Evolutionary conservation across 2,888 invertebrate genomes (phyloP).

Genomic region (Amiota communis): DNA sequence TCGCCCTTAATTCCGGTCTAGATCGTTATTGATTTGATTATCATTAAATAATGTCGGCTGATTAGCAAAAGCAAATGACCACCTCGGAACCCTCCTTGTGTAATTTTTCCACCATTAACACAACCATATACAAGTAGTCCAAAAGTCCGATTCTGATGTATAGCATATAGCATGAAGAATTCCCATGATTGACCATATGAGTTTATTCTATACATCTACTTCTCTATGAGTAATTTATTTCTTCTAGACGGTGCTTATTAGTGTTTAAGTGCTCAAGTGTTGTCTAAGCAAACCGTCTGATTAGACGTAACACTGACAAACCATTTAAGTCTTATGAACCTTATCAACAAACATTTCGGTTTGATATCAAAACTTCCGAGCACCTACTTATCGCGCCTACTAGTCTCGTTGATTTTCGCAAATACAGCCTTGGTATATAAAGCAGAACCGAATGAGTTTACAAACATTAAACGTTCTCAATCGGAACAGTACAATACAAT

Average conservation of each 20-base stretch:
- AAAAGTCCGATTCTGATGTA: neutral
- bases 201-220: slow-evolving; percentile 39
- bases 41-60: neutral
- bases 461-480: slow-evolving; percentile 42
- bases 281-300: slow-evolving; percentile 14
- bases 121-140: neutral
- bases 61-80: neutral
- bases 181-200: neutral
- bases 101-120: neutral
- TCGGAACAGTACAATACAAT: slow-evolving; percentile 3
- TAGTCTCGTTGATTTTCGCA: slow-evolving; percentile 29
- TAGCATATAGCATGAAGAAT: neutral
- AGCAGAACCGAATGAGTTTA: slow-evolving; percentile 25
- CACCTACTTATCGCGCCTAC: slow-evolving; percentile 44
- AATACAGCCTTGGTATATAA: slow-evolving; percentile 49
- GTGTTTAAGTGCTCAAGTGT: slow-evolving; percentile 2
- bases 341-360: slow-evolving; percentile 42
- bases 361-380: slow-evolving; percentile 51
- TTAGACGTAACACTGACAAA: slow-evolving; percentile 14
- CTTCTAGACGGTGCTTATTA: neutral
- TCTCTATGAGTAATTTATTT: slow-evolving; percentile 50
- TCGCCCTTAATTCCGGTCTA: neutral
- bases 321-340: slow-evolving; percentile 45
- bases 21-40: neutral
- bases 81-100: neutral